phyloP scores from a whole-genome alignment of 2,888 invertebrate genomes.

The Eupithecia abbreviata region DNA sequence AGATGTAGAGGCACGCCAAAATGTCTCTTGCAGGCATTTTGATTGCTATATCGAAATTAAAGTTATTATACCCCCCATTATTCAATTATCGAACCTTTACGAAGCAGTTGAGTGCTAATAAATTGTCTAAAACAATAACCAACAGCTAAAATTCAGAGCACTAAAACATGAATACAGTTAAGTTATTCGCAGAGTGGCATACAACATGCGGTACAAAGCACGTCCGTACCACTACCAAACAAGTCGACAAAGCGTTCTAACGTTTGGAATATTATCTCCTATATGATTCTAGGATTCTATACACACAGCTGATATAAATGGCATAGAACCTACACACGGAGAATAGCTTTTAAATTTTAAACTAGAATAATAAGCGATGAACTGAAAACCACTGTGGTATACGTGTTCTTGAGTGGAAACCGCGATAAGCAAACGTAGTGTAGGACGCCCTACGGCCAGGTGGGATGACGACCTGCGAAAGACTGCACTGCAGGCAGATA shows the following conservation, averaged over 20 bases:
- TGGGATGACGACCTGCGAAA: too few relatives aligned
- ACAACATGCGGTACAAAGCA: conserved; percentile 47
- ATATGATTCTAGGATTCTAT: not conserved
- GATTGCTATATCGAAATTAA: not conserved
- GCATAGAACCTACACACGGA: not conserved
- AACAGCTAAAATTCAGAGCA: conserved; percentile 18
- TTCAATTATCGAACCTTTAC: conserved; percentile 58
- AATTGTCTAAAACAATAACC: conserved; percentile 15
- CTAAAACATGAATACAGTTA: conserved; percentile 27
- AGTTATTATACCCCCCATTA: conserved; percentile 44
- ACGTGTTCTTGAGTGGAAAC: too few relatives aligned
- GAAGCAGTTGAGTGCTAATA: not conserved
- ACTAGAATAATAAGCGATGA: too few relatives aligned
- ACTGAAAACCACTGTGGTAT: too few relatives aligned
- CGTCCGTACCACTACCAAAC: conserved; percentile 53
- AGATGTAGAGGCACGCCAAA: not conserved
- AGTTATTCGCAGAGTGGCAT: conserved; percentile 19
- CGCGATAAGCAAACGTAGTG: too few relatives aligned
- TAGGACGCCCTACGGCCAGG: too few relatives aligned
- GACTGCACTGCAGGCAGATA: too few relatives aligned
- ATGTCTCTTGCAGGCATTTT: not conserved
- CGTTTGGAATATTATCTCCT: conserved; percentile 39
- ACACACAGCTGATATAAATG: not conserved
- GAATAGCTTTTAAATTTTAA: not conserved
- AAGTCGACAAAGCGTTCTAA: conserved; percentile 59